These are phyloP conservation scores for Odobenus rosmarus DNA, from an alignment of 2,113 vertebrate species.

Conservation along the genomic window DNA sequence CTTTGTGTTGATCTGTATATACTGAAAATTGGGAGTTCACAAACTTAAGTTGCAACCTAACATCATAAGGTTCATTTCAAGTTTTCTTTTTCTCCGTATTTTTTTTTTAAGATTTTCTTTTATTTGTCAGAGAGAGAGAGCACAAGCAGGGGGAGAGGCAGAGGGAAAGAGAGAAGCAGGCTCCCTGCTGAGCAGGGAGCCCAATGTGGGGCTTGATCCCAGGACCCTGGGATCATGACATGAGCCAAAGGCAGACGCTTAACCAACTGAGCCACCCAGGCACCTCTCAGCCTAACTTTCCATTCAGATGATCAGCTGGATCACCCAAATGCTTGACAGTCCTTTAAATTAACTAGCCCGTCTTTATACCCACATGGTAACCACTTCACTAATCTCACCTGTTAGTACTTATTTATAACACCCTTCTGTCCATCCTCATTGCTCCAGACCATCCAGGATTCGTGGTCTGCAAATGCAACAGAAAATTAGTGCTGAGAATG, in stretches of 20 bases:
- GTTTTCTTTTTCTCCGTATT: background rate
- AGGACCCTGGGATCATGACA: background rate
- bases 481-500: background rate
- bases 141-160: background rate
- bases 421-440: accelerated
- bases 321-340: background rate
- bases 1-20: background rate
- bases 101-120: background rate
- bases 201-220: background rate
- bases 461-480: background rate
- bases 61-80: background rate
- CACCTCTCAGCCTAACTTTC: background rate
- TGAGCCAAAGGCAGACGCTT: background rate
- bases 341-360: background rate
- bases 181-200: background rate
- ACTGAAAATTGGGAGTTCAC: background rate
- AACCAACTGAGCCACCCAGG: background rate
- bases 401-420: background rate
- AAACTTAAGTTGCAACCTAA: background rate
- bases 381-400: background rate
- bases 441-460: background rate
- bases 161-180: background rate
- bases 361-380: too few relatives aligned
- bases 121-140: background rate
- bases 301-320: background rate